Evolutionary conservation across 2,113 vertebrate genomes (phyloP), one percentile per base, ranked within the genome.

Genomic region (Tragulus kanchil): DNA sequence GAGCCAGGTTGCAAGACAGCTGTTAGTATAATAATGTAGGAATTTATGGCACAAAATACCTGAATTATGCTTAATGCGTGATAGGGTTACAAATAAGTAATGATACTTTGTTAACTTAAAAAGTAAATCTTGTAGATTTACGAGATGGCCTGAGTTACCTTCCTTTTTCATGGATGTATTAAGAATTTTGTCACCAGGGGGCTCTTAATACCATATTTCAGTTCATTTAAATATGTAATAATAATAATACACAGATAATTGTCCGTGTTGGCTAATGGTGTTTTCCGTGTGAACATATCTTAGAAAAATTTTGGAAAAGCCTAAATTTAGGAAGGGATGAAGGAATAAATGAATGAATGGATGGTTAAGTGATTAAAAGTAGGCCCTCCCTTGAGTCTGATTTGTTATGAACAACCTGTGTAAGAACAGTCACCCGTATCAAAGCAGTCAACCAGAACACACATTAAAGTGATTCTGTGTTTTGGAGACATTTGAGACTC

Each of bases 131-230:
- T 69, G 87, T 86, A 65, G 21, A 23, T 52, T 59, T 85, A 88
- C 67, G 67, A 82, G 42, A 77, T 50, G 28, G 8, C 58, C n/a
- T 11, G 62, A 52, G 25, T 58, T 48, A 11, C 91, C 64, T 71
- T 88, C 5, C 26, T 71, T 95, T 95, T 56, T 59, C 17, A 8
- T 56, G 36, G 26, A 8, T 79, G 4, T 90, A 16, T 95, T 83
- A 89, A 95, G 77, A 86, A 62, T 1, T 75, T 93, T 89, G 25
- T 90, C 94, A 31, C 85, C 50, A 93, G 88, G 95, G 89, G 91
- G 48, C 81, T 95, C 93, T 95, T 89, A 42, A 21, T 42, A 6
- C 23, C 59, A 13, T 25, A 85, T 78, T 93, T 92, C 91, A 95
- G 17, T n/a, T 25, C 9, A 64, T 62, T 54, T 93, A 65, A 77